A percentile compares a stretch with the other conserved stretches of the same genome.
These are phyloP conservation scores for Vombatus ursinus DNA, from an alignment of 2,113 vertebrate genomes.

Conservation along the genomic window DNA sequence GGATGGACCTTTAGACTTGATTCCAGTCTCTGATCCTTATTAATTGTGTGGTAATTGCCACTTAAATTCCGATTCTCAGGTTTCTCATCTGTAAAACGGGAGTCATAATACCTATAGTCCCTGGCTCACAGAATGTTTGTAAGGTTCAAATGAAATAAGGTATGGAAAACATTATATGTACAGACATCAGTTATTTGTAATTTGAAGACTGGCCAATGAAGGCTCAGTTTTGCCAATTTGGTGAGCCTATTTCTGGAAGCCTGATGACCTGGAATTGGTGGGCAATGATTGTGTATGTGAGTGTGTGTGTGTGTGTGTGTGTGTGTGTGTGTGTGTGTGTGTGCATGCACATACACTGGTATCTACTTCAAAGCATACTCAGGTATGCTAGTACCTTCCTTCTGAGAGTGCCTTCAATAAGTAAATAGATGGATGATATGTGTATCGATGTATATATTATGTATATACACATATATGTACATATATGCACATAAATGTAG, in stretches of 20 bases:
- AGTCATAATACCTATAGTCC: background rate
- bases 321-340: no score
- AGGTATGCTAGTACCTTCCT: background rate
- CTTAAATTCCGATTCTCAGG: background rate
- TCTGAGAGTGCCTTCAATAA: background rate
- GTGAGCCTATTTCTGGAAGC: background rate
- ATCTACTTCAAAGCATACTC: background rate
- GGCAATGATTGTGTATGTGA: no score
- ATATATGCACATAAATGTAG: background rate
- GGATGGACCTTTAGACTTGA: background rate
- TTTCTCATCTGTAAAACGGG: background rate
- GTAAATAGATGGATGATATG: background rate
- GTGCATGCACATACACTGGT: no score
- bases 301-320: no score
- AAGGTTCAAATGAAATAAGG: background rate
- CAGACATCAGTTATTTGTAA: background rate
- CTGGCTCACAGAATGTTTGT: background rate
- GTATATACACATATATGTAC: background rate
- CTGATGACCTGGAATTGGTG: background rate
- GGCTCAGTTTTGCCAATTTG: background rate
- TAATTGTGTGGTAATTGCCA: background rate
- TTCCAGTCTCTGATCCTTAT: background rate
- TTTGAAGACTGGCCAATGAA: background rate
- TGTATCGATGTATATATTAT: background rate
- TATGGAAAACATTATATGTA: background rate